Evolutionary conservation across 1,140 invertebrate species (phyloP), one percentile per base, ranked within the genome.

Genomic region (Lasioglossum baleicum): DNA sequence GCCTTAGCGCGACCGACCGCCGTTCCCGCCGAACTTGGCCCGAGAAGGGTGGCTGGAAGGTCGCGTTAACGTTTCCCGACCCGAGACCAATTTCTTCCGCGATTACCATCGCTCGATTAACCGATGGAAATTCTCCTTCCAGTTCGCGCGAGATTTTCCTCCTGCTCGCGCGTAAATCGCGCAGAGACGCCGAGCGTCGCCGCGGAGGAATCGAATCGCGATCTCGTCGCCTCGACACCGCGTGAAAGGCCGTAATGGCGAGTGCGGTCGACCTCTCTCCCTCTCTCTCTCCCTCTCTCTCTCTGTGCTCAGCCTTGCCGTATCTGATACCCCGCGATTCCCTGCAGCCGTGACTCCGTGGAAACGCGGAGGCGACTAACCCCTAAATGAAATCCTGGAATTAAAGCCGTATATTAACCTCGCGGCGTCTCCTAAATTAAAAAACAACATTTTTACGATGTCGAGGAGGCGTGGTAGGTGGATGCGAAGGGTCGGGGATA

Each of bases 361-460:
- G n/a, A n/a, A n/a, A n/a, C n/a, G n/a, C n/a, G n/a, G n/a, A n/a
- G n/a, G 63, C 67, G 53, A 75, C 76, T 53, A 74, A 42, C 81
- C 80, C 78, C 82, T 89, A 90, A 92, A 91, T 91, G 91, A 92
- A 92, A 92, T 91, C 88, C 86, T 85, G 87, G 91, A 92, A 92
- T 92, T 92, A 92, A 92, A 92, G 89, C 84, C 91, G 89, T 92
- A 92, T 92, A 92, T 92, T 92, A 92, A 92, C 88, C 88, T 78
- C 85, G 81, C 69, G 83, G 88, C 85, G 83, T 88, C 87, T 88
- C 85, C 84, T 91, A 92, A 92, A 92, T 92, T 92, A 92, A 92
- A 92, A 92, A 92, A 91, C 91, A 92, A 92, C 91, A 92, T 91
- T 90, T 83, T 92, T 89, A 91, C 86, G 88, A 87, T 53, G 71